Evolutionary conservation across 2,888 invertebrate species (phyloP), one percentile per base, ranked within the genome.

Genomic region (Idaea straminata): DNA sequence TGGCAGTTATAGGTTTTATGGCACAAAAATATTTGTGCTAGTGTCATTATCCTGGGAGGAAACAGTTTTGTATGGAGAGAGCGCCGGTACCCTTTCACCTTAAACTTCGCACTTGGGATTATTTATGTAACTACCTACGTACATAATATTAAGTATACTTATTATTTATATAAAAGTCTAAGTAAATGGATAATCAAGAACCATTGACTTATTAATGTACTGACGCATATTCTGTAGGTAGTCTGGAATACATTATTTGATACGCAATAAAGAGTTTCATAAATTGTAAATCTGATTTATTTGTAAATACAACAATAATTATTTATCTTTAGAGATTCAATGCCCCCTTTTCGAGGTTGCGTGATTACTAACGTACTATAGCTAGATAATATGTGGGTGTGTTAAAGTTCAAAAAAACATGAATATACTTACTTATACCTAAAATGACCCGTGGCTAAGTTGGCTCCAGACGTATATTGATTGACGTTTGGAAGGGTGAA

Each of bases 241-340:
- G 47, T 47, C 47, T 47, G 47, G 47, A 47, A 6, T 2, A 47
- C 47, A 10, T 10, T 13, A 7, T 47, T 47, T 13, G 47, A 47
- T 47, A 47, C 13, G 47, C 10, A 47, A 47, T 81, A 80, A 82
- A 80, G 80, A 82, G 67, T 76, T 71, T 71, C 65, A 78, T 82
- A 79, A 78, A 80, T 80, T 75, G 70, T 64, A 69, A 65, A 57
- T 67, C 68, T 64, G 69, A 69, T 74, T 66, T 69, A 72, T 71
- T 66, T 69, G 47, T 66, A 71, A 64, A 57, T 34, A 61, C 62
- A 68, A 69, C 69, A 69, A 66, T 25, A 66, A 63, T 65, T 65
- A 69, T 70, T 63, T 66, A 68, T 62, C 38, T 66, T 72, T 58
- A 61, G 61, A 63, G 63, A 69, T 67, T 62, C 71, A 73, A 67